Evolutionary conservation across 1,140 invertebrate species (phyloP).

Genomic region (Hydropsyche tenuis): DNA sequence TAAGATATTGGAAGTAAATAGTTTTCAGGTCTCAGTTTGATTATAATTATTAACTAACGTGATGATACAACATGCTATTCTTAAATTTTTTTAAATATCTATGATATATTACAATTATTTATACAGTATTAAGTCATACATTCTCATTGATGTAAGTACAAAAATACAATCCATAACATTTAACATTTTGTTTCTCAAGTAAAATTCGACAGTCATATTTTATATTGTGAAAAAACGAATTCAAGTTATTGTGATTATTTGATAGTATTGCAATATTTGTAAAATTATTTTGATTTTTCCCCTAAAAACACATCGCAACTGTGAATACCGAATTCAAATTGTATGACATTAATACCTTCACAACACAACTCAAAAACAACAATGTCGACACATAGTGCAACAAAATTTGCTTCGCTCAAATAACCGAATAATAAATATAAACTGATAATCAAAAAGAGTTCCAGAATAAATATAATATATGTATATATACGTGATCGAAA

Average conservation of each 20-base stretch:
- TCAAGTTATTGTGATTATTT: too few species aligned
- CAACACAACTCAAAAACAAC: too few species aligned
- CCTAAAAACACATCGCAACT: too few species aligned
- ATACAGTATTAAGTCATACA: slow-evolving; percentile 25
- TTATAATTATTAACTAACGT: background rate
- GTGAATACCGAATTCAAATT: too few species aligned
- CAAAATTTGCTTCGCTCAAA: background rate
- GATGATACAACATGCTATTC: slow-evolving; percentile 15
- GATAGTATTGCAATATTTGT: too few species aligned
- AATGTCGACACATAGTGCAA: background rate
- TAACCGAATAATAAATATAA: background rate
- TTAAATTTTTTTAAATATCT: background rate
- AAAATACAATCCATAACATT: slow-evolving; percentile 5
- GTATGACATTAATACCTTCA: too few species aligned
- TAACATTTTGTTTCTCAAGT: too few species aligned
- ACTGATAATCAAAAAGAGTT: too few species aligned
- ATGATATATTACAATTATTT: background rate
- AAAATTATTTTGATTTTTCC: too few species aligned
- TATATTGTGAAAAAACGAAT: too few species aligned
- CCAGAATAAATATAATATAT: too few species aligned
- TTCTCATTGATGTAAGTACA: slow-evolving; percentile 22
- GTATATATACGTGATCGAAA: background rate
- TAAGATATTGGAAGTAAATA: slow-evolving; percentile 9
- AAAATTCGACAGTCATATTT: too few species aligned
- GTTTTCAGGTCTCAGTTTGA: slow-evolving; percentile 23